Percentiles rank a stretch among this genome's conserved stretches.
Conservation (phyloP, 2,888 invertebrate genomes). For the Drosophila rubida region DNA sequence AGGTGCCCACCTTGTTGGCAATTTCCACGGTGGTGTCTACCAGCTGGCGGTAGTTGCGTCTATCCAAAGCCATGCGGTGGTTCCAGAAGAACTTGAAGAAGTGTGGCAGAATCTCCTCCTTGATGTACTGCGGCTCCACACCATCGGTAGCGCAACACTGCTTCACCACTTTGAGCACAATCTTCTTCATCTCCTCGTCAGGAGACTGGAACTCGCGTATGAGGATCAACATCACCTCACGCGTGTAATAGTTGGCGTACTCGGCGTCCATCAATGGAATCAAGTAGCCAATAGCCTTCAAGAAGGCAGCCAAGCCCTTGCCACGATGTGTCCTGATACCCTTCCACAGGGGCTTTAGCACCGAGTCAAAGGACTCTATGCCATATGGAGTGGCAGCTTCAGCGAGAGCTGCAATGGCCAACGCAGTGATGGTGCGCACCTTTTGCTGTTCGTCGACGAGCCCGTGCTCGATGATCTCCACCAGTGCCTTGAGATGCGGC, state of each 20-base stretch:
- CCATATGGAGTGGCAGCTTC: slow-evolving; percentile 99
- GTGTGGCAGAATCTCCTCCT: slow-evolving; percentile 99
- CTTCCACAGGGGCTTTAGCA: slow-evolving; percentile 99
- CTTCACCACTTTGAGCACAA: slow-evolving; percentile 99
- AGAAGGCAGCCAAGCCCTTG: slow-evolving; percentile 98
- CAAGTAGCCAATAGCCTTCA: slow-evolving; percentile 99
- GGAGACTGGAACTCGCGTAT: slow-evolving; percentile 99
- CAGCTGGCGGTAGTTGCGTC: slow-evolving; percentile 98
- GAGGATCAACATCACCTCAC: slow-evolving; percentile 96
- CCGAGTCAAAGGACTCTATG: slow-evolving; percentile 99
- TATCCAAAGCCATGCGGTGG: slow-evolving; percentile 99
- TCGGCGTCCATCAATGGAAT: slow-evolving; percentile 99
- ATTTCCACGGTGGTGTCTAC: slow-evolving; percentile 99
- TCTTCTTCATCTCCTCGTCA: slow-evolving; percentile 99
- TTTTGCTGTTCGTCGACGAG: slow-evolving; percentile 99
- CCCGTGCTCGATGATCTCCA: slow-evolving; percentile 99
- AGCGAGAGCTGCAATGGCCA: slow-evolving; percentile 98
- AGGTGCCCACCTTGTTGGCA: slow-evolving; percentile 99
- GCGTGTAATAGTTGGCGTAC: slow-evolving; percentile 99
- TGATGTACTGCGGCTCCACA: slow-evolving; percentile 99
- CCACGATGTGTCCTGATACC: slow-evolving; percentile 96
- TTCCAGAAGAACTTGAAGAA: slow-evolving; percentile 99
- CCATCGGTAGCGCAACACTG: slow-evolving; percentile 99
- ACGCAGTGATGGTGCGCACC: slow-evolving; percentile 98
- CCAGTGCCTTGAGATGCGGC: slow-evolving; percentile 98